Conservation (phyloP, 2,888 invertebrate species). For the Spatulosminthurus flaviceps region DNA sequence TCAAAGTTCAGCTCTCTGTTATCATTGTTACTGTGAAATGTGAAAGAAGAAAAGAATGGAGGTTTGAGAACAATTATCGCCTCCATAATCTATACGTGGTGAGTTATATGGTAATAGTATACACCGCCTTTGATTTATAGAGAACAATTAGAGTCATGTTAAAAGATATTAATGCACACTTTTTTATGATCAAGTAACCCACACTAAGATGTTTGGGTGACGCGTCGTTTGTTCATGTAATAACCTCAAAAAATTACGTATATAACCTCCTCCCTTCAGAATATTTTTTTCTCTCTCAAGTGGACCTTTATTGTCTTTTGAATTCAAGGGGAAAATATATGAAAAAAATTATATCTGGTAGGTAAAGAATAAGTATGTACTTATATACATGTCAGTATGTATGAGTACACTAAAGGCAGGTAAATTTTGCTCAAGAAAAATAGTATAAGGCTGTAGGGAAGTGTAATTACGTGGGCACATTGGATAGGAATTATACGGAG, state of each 20-base stretch:
- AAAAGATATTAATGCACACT: slow-evolving; percentile 1
- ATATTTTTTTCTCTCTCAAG: too few species aligned
- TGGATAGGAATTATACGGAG: neutral
- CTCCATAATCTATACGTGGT: slow-evolving; percentile 20
- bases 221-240: slow-evolving; percentile 13
- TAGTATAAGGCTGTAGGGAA: neutral
- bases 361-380: too few species aligned
- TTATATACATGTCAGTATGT: too few species aligned
- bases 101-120: slow-evolving; percentile 15
- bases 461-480: neutral
- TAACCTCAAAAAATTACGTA: slow-evolving; percentile 1
- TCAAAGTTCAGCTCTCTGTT: neutral
- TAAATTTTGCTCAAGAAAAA: too few species aligned
- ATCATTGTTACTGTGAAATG: neutral
- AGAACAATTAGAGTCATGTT: slow-evolving; percentile 21
- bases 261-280: neutral
- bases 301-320: too few species aligned
- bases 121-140: slow-evolving; percentile 26
- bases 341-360: too few species aligned
- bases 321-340: too few species aligned
- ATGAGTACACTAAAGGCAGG: too few species aligned
- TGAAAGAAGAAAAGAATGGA: neutral
- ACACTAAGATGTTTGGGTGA: neutral
- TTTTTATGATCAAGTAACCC: slow-evolving; percentile 16
- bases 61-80: slow-evolving; percentile 18